Conservation (phyloP, 2,797 vertebrate species). For the Silurus aristotelis region DNA sequence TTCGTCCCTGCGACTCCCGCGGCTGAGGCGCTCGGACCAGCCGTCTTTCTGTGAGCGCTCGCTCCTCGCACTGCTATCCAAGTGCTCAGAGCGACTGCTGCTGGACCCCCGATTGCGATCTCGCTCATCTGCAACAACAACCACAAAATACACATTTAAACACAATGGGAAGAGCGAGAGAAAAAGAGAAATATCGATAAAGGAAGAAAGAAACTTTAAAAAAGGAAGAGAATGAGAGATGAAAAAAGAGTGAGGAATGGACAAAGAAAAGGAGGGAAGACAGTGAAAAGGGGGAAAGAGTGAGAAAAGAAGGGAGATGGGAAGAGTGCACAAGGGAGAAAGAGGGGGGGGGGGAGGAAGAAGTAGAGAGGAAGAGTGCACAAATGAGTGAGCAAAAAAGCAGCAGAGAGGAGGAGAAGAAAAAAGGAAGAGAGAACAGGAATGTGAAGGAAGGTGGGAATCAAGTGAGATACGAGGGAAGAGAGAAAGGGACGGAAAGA, state of each 20-base stretch:
- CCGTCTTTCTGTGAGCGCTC: conserved; percentile 79
- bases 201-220: too few relatives aligned
- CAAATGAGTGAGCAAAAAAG: neutral
- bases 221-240: too few relatives aligned
- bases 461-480: too few relatives aligned
- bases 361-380: too few relatives aligned
- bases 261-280: neutral
- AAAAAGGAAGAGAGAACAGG: neutral
- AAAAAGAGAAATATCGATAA: neutral
- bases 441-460: neutral
- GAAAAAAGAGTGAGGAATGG: too few relatives aligned
- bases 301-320: neutral
- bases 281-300: neutral
- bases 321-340: neutral
- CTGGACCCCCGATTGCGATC: conserved; percentile 72
- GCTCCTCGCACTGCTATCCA: conserved; percentile 69
- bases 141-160: neutral
- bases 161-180: neutral
- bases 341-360: neutral
- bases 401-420: neutral
- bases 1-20: conserved; percentile 80
- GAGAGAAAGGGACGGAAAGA: too few relatives aligned
- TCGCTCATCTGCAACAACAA: conserved; percentile 75
- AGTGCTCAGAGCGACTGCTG: conserved; percentile 75
- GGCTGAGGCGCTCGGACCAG: conserved; percentile 83